Base-by-base conservation (phyloP, 2,888 invertebrate genomes). In the Sminthurides aquaticus region DNA sequence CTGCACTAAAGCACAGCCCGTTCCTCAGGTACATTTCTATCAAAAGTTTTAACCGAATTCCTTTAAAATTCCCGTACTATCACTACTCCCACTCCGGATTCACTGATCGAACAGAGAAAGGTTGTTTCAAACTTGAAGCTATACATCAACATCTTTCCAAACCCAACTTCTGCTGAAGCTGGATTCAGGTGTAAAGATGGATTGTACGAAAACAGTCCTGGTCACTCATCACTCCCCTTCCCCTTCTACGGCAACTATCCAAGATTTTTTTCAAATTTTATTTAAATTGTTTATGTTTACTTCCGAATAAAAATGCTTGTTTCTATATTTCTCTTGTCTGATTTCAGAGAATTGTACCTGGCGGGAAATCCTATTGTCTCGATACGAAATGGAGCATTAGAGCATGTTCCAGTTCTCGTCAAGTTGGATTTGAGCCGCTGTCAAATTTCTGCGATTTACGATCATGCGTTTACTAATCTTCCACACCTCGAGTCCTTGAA, bases 361-460 rank as follows among this genome's bases (percentile, higher is more conserved):
- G 85, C 89, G 60, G 84, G 87, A 76, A 93, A 93, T 79, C 91
- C 91, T 56, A 86, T 93, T 74, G 84, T 87, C 77, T 87, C 87
- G 80, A 85, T 93, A 68, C 87, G 87, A 76, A 82, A 86, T 57
- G 83, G 86, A 76, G 87, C 89, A 52, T 90, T 93, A 78, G 84
- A 82, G 69, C 85, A 85, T 71, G 85, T 90, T 11, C 86, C 86
- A 28, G 87, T 87, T 70, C 81, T 93, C 67, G 88, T 90, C 49
- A 90, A 89, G 78, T 81, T 93, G 66, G 92, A 93, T 80, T 79
- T 93, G 69, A 90, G 91, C 15, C 85, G 87, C 76, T 90, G 91
- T 78, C 87, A 89, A 77, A 85, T 87, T 78, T 25, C 61, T 25
- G 85, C 85, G 69, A 86, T 93, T 72, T 87, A 90, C 57, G 84